Evolutionary conservation across 2,888 invertebrate species (phyloP).

Genomic region (Trachelus stipa): DNA sequence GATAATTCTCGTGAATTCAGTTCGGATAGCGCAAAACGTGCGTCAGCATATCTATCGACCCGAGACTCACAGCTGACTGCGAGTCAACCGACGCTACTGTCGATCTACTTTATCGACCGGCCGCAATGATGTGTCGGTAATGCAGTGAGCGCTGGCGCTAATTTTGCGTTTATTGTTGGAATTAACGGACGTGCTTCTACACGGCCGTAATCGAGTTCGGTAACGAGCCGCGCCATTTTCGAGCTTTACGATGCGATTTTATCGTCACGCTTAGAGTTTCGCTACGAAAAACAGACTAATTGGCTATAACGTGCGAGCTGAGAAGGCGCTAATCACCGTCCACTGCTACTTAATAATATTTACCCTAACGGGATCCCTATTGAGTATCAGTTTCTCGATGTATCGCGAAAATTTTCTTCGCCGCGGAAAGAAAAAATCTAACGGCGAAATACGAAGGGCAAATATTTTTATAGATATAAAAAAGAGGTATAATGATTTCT

Average conservation of each 20-base stretch:
- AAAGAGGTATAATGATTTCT: not conserved
- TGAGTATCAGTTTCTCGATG: not conserved
- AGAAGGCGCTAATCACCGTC: not conserved
- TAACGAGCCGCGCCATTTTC: constrained; percentile 9
- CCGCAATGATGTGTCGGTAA: not conserved
- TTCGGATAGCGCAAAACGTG: constrained; percentile 14
- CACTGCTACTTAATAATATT: not conserved
- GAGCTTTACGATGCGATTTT: constrained; percentile 18
- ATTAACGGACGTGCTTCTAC: constrained; percentile 17
- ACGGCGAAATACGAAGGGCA: not conserved
- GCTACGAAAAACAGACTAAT: not conserved
- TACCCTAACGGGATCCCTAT: not conserved
- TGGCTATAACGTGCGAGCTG: not conserved
- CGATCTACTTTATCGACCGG: not conserved
- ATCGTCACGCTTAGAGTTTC: constrained; percentile 8
- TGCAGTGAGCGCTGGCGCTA: constrained; percentile 7
- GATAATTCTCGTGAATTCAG: constrained; percentile 7
- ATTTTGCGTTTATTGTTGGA: constrained; percentile 16
- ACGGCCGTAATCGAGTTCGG: constrained; percentile 20
- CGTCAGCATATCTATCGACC: constrained; percentile 14
- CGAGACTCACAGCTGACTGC: not conserved
- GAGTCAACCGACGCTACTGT: not conserved
- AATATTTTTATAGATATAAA: not conserved
- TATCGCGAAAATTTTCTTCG: not conserved
- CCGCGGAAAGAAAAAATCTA: not conserved